Evolutionary conservation across 2,797 vertebrate species (phyloP).

Genomic region (Coregonus ussuriensis): DNA sequence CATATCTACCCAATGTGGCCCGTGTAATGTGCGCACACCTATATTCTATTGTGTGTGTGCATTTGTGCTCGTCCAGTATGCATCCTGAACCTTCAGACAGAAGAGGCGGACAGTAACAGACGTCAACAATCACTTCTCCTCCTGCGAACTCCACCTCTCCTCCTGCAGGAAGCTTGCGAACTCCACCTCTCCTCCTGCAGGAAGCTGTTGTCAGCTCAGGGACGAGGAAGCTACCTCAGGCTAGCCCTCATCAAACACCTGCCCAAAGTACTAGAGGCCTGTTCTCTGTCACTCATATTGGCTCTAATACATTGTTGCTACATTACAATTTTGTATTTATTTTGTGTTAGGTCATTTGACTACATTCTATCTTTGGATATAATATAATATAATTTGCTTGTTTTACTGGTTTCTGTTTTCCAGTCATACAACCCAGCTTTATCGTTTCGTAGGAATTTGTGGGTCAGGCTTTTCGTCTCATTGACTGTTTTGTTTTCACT

Average conservation of each 20-base stretch:
- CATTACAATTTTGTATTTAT: background rate
- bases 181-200: slow-evolving; percentile 54
- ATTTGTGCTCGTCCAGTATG: slow-evolving; percentile 60
- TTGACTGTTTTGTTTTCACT: background rate
- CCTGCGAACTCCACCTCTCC: slow-evolving; percentile 73
- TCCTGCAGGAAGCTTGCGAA: slow-evolving; percentile 57
- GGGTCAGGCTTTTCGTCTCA: slow-evolving; percentile 55
- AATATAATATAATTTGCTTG: background rate
- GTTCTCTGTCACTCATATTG: slow-evolving; percentile 1
- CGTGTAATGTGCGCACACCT: background rate
- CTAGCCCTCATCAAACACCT: slow-evolving; percentile 78
- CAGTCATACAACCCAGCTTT: slow-evolving; percentile 79
- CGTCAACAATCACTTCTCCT: slow-evolving; percentile 68
- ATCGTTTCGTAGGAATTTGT: slow-evolving; percentile 76
- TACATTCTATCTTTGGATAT: background rate
- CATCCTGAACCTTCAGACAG: slow-evolving; percentile 77
- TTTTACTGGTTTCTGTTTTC: slow-evolving; percentile 30
- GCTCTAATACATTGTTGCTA: background rate
- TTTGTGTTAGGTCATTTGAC: background rate
- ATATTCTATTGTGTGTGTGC: background rate
- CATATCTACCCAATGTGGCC: background rate
- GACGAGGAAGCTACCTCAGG: slow-evolving; percentile 80
- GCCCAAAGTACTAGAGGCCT: slow-evolving; percentile 73
- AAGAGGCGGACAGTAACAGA: slow-evolving; percentile 64
- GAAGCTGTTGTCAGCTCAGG: slow-evolving; percentile 76